A percentile compares a stretch with the other conserved stretches of the same genome.
Evolutionary conservation across 2,113 vertebrate genomes (phyloP).

Genomic region (Labeo rohita): DNA sequence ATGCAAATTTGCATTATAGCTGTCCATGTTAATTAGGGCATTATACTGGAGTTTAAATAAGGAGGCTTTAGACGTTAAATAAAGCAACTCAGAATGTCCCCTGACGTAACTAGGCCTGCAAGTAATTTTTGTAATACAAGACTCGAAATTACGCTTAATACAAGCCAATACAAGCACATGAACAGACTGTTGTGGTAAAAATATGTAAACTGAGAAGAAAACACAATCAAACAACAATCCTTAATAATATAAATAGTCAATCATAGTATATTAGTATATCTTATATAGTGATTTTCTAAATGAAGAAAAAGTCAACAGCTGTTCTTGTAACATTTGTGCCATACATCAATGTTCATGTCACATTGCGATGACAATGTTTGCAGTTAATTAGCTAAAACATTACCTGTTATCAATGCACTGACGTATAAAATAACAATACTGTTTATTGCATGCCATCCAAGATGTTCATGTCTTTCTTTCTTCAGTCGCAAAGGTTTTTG

Average conservation of each 20-base stretch:
- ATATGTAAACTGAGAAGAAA: not conserved
- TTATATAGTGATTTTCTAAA: not conserved
- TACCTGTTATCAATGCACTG: not conserved
- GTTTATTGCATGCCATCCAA: not conserved
- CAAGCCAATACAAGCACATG: not conserved
- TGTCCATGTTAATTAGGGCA: slow-evolving; percentile 58
- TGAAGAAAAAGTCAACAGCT: not conserved
- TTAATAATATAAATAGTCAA: not conserved
- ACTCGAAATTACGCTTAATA: not conserved
- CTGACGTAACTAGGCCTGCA: not conserved
- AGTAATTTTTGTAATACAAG: not conserved
- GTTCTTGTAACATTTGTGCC: not conserved
- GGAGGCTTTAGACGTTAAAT: slow-evolving; percentile 33
- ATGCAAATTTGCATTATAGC: slow-evolving; percentile 52
- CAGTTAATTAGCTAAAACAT: not conserved
- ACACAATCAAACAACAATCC: not conserved
- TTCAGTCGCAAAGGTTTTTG: no score
- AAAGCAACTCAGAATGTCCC: slow-evolving; percentile 35
- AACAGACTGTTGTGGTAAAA: not conserved
- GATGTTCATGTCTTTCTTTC: no score
- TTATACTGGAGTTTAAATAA: slow-evolving; percentile 39
- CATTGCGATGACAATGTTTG: not conserved
- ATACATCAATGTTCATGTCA: not conserved
- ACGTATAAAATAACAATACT: not conserved
- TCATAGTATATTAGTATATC: no score